phyloP scores from a whole-genome alignment of 2,797 vertebrate species.

The Ataeniobius toweri region DNA sequence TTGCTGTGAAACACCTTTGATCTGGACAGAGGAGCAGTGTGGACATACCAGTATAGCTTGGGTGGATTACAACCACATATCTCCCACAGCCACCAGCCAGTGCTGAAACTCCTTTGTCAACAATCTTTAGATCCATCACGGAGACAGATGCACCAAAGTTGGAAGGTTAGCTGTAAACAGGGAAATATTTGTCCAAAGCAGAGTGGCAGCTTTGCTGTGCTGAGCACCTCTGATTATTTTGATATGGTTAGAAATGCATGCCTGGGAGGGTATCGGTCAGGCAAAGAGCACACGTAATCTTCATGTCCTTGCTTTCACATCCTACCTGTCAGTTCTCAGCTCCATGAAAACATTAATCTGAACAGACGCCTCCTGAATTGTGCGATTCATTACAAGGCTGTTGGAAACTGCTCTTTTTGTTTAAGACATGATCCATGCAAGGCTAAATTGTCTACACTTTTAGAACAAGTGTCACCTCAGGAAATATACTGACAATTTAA shows the following conservation, averaged over 20 bases:
- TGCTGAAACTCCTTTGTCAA: slow-evolving; percentile 68
- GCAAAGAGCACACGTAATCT: slow-evolving; percentile 45
- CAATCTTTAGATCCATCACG: slow-evolving; percentile 61
- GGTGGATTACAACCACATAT: slow-evolving; percentile 75
- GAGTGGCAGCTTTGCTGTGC: slow-evolving; percentile 16
- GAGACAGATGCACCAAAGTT: slow-evolving; percentile 58
- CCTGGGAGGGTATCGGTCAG: slow-evolving; percentile 44
- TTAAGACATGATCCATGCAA: slow-evolving; percentile 34
- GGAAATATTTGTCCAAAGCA: slow-evolving; percentile 40
- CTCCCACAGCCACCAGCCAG: slow-evolving; percentile 61
- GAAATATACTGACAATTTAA: not conserved
- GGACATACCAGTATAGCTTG: slow-evolving; percentile 63
- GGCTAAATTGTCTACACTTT: slow-evolving; percentile 27
- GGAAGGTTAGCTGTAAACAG: slow-evolving; percentile 45
- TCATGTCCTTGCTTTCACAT: slow-evolving; percentile 50
- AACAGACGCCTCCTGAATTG: slow-evolving; percentile 45
- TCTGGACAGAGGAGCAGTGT: slow-evolving; percentile 57
- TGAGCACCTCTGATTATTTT: slow-evolving; percentile 44
- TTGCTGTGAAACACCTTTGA: slow-evolving; percentile 73
- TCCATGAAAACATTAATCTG: slow-evolving; percentile 54
- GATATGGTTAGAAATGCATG: slow-evolving; percentile 53
- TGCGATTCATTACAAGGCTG: slow-evolving; percentile 55
- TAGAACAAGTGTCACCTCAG: not conserved
- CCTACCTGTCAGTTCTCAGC: slow-evolving; percentile 18
- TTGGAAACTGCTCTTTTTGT: slow-evolving; percentile 41